A percentile compares a stretch with the other conserved stretches of the same genome.
phyloP scores from a whole-genome alignment of 2,797 vertebrate species.

The Halcyon smyrnensis region DNA sequence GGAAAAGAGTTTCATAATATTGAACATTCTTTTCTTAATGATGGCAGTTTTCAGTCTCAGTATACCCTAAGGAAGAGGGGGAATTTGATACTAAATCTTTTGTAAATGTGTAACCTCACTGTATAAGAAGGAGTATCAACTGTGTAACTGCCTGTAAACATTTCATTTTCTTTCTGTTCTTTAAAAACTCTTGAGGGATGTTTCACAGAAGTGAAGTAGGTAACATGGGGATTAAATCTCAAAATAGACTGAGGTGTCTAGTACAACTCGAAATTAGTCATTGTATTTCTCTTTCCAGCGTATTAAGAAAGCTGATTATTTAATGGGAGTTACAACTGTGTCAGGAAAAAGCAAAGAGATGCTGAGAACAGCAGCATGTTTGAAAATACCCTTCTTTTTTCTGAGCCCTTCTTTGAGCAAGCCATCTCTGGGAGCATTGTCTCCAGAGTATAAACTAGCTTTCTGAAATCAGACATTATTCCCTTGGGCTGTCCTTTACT shows the following conservation, averaged over 20 bases:
- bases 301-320: neutral
- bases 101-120: neutral
- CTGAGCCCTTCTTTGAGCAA: neutral
- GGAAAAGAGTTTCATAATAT: neutral
- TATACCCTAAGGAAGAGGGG: neutral
- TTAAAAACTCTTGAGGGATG: neutral
- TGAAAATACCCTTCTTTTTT: neutral
- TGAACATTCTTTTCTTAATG: neutral
- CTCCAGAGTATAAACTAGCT: neutral
- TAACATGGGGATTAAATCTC: neutral
- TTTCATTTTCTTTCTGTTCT: neutral
- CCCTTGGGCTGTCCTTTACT: neutral
- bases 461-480: neutral
- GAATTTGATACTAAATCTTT: neutral
- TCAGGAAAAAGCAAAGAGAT: neutral
- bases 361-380: neutral
- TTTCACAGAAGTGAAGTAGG: neutral
- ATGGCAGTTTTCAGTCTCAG: neutral
- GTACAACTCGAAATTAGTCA: neutral
- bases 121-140: neutral
- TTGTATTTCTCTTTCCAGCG: neutral
- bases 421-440: fast-evolving
- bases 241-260: neutral
- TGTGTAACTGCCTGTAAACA: neutral
- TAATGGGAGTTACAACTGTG: neutral